Percentiles rank a stretch among this genome's conserved stretches.
Evolutionary conservation across 2,888 invertebrate species (phyloP).

Genomic region (Eupeodes luniger): DNA sequence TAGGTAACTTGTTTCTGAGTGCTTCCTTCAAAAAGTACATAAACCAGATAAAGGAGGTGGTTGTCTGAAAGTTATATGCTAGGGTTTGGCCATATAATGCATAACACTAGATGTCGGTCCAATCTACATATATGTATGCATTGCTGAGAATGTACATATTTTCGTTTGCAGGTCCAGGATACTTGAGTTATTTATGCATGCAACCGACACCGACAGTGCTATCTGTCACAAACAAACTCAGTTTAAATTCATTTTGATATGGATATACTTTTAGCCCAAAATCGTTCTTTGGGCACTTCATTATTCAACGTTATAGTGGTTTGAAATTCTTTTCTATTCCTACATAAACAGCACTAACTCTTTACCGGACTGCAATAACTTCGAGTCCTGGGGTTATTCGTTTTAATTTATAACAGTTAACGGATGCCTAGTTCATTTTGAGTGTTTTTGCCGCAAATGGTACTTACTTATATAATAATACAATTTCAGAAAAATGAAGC

Average conservation of each 20-base stretch:
- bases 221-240: slow-evolving; percentile 58
- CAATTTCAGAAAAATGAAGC: no score
- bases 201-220: not conserved
- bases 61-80: not conserved
- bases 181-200: slow-evolving; percentile 1
- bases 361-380: no score
- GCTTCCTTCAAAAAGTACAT: not conserved
- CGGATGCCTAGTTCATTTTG: no score
- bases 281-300: not conserved
- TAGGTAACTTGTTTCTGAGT: not conserved
- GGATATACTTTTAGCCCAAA: not conserved
- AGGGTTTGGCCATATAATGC: not conserved
- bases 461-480: no score
- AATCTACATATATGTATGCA: not conserved
- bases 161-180: no score
- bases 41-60: not conserved
- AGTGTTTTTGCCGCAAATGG: no score
- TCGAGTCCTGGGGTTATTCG: no score
- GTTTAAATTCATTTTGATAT: slow-evolving; percentile 3
- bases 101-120: slow-evolving; percentile 13
- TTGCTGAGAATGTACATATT: not conserved
- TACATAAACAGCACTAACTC: no score
- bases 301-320: not conserved
- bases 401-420: no score
- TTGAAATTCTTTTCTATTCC: not conserved